Evolutionary conservation across 2,797 vertebrate species (phyloP), one percentile per base, ranked within the genome.

Genomic region (Chaetodon trifasciatus): DNA sequence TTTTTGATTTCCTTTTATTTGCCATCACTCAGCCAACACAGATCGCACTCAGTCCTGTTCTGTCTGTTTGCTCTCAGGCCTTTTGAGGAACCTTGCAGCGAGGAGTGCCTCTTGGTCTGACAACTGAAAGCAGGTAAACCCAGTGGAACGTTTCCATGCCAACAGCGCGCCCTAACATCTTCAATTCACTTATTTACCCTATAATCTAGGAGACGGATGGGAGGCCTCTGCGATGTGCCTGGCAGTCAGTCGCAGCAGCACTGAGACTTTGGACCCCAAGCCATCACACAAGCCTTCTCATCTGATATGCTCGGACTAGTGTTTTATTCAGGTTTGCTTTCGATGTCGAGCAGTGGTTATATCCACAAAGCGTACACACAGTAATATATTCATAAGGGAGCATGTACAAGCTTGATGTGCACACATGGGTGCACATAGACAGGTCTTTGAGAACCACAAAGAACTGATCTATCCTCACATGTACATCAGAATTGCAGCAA

Each of bases 91-190:
- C 70, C 78, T 81, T 74, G 71, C 71, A 32, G 37, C 6, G 24
- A 85, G 81, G 88, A 86, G 81, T 83, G 81, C 50, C 74, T 86
- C 86, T 84, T 58, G 82, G 75, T 87, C 74, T 65, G 81, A 86
- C 81, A 90, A 81, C 73, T 71, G 81, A 84, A 58, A 87, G 86
- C 88, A 92, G 88, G 90, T 91, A 90, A 90, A 79, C 88, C 88
- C 76, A 47, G 74, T 66, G 88, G 90, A 87, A 90, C 70, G 93
- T 95, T 95, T 91, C 94, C 93, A 95, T 94, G 94, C 87, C 93
- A 95, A 95, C 94, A 58, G 78, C 7, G 56, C 49, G 55, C 69
- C 40, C 64, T 76, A 90, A 90, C 82, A 86, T 91, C 90, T 80
- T 90, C 86, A 86, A 78, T 83, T 83, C 81, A 82, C 87, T 90